A percentile compares a stretch with the other conserved stretches of the same genome.
These are phyloP conservation scores for Semaprochilodus insignis DNA, from an alignment of 2,797 vertebrate species.

Conservation along the genomic window DNA sequence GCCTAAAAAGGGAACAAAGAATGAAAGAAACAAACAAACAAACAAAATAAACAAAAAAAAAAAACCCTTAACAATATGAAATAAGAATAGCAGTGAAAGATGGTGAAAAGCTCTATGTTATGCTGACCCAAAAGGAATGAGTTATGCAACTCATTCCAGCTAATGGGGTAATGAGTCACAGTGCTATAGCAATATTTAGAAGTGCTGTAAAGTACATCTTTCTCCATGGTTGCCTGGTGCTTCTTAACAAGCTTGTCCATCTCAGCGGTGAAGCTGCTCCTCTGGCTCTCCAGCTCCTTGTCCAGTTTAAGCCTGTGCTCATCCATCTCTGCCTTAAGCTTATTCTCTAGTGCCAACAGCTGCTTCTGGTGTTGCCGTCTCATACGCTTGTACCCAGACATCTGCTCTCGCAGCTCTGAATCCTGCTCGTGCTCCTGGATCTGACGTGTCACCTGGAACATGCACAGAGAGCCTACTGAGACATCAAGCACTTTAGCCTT, in stretches of 20 bases:
- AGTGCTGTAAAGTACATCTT: conserved; percentile 85
- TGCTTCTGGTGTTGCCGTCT: conserved; percentile 98
- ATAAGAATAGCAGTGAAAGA: not conserved
- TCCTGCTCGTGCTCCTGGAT: conserved; percentile 99
- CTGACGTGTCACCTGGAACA: conserved; percentile 92
- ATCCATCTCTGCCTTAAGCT: conserved; percentile 97
- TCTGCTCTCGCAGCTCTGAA: conserved; percentile 96
- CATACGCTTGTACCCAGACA: conserved; percentile 99
- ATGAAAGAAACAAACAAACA: not conserved
- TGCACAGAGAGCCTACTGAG: conserved; percentile 41
- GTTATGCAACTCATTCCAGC: too few relatives aligned
- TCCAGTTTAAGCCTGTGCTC: conserved; percentile 97
- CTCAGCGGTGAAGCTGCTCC: conserved; percentile 95
- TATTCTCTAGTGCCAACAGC: conserved; percentile 97
- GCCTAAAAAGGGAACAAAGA: conserved; percentile 74
- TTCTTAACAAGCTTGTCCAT: conserved; percentile 99
- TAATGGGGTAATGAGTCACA: not conserved
- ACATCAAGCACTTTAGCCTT: not conserved
- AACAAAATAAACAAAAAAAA: not conserved
- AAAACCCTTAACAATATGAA: not conserved
- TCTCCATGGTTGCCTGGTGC: conserved; percentile 96
- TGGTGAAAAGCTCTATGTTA: not conserved
- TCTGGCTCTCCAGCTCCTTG: conserved; percentile 98
- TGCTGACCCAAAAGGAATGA: not conserved
- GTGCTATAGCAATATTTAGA: not conserved